Conservation (phyloP, 2,113 vertebrate species). For the Phodopus roborovskii region DNA sequence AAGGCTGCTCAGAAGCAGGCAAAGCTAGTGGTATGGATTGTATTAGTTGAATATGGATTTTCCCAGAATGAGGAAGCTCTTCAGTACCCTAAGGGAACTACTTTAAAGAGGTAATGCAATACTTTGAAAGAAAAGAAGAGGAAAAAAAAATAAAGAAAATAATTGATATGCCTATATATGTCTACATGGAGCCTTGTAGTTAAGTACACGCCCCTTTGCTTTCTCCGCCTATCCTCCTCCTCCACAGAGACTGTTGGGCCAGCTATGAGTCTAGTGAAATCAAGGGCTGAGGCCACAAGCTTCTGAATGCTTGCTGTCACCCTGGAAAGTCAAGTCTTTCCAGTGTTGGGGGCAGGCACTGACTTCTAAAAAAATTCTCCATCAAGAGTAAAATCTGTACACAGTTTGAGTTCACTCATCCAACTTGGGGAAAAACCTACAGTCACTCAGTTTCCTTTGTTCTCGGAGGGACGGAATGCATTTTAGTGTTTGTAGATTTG, state of each 20-base stretch:
- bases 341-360: neutral
- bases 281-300: neutral
- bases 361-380: slow-evolving; percentile 3
- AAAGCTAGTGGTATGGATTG: neutral
- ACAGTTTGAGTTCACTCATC: neutral
- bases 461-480: slow-evolving; percentile 70
- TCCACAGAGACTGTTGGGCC: slow-evolving; percentile 8
- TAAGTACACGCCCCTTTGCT: slow-evolving; percentile 44
- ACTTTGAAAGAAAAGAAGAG: slow-evolving; percentile 62
- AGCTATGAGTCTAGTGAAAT: neutral
- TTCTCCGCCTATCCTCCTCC: slow-evolving; percentile 51
- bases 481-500: slow-evolving; percentile 33
- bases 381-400: neutral
- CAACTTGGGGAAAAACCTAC: neutral
- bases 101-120: slow-evolving; percentile 70
- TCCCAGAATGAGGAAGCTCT: slow-evolving; percentile 61
- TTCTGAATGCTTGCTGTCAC: neutral
- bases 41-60: slow-evolving; percentile 16
- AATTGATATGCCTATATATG: slow-evolving; percentile 68
- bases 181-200: slow-evolving; percentile 61
- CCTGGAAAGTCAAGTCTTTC: slow-evolving; percentile 3
- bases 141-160: slow-evolving; percentile 25
- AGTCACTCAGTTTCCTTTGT: neutral
- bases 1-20: neutral
- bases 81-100: slow-evolving; percentile 55